Base-by-base conservation (phyloP, 2,888 invertebrate species). In the Leucoma salicis region DNA sequence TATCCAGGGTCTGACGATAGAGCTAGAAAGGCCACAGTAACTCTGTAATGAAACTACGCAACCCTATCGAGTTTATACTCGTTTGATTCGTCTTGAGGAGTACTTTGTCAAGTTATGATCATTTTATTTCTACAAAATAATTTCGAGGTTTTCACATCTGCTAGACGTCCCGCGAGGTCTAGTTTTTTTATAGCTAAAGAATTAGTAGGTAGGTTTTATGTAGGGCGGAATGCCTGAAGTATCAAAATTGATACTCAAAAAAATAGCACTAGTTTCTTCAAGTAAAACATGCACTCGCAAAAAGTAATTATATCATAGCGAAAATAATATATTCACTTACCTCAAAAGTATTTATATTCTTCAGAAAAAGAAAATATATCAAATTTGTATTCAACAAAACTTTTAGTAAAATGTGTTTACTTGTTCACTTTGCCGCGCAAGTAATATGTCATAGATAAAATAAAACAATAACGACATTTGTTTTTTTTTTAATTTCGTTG, bases 261-360 rank as follows among this genome's bases (percentile, higher is more conserved):
- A 59, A 57, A 58, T 35, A 58, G 53, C 58, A 57, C 54, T 55
- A 58, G 31, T 63, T 61, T 61, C 63, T 57, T 57, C 54, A 57
- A 61, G 57, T 55, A 59, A 59, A 59, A 48, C 50, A 60, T 57
- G 53, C 49, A 57, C 35, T 54, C 34, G 59, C 50, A 45, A 57
- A 57, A 55, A 60, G 51, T 49, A 50, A 58, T 63, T 56, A 56
- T 57, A 61, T 59, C 53, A 40, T 55, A 57, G 51, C 55, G 42
- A 57, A 59, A 59, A 65, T 61, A 55, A 59, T 52, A 43, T 58
- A 59, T 57, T 59, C 52, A 65, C 57, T 57, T 60, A 60, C 57
- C 59, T 55, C 52, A 65, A 46, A 46, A 46, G 42, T 46, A 41
- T 39, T 45, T 40, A 45, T 45, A 56, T 59, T 57, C 52, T 59